Evolutionary conservation across 2,113 vertebrate species (phyloP), one percentile per base, ranked within the genome.

Genomic region (Amphiprion ocellaris): DNA sequence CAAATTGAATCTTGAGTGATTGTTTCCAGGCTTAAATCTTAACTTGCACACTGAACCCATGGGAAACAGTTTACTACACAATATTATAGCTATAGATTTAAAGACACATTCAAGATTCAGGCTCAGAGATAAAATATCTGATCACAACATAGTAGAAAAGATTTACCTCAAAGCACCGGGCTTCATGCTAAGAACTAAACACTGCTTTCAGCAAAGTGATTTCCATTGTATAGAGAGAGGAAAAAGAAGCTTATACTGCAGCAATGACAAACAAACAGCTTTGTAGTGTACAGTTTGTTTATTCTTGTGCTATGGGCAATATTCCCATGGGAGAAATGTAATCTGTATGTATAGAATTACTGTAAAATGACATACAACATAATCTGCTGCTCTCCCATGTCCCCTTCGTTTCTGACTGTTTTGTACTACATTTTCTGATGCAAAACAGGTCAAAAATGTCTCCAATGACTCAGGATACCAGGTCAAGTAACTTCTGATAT

Each of bases 101-200:
- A 46, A 49, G 7, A n/a, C 50, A 0, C 63, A 46, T 44, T 39
- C 66, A 39, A 50, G 33, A 56, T 47, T 72, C 52, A 15, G 24
- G 2, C 15, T 26, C 14, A 33, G 12, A 52, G 10, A 59, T 19
- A 26, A 65, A 30, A 21, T 10, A 83, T 44, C 6, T 26, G 3
- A 30, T n/a, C 2, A 46, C 9, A 62, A 68, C 5, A 50, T 46
- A 21, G 16, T 15, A 17, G 39, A 52, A 69, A 73, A 47, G 6
- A 63, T 72, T 77, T n/a, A n/a, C 23, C 17, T 82, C 37, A 0
- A 62, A 53, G 10, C 10, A 39, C 37, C 10, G 24, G 21, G 33
- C 33, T 37, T 37, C 33, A 7, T 37, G 33, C 33, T 37, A 37
- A 37, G 33, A 37, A 10, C 33, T 37, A 37, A 37, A 37, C 33